Percentiles rank a stretch among this genome's conserved stretches.
Evolutionary conservation across 53 echinoderm and acorn worm species (phyloP).

Genomic region (Holothuria leucospilota): DNA sequence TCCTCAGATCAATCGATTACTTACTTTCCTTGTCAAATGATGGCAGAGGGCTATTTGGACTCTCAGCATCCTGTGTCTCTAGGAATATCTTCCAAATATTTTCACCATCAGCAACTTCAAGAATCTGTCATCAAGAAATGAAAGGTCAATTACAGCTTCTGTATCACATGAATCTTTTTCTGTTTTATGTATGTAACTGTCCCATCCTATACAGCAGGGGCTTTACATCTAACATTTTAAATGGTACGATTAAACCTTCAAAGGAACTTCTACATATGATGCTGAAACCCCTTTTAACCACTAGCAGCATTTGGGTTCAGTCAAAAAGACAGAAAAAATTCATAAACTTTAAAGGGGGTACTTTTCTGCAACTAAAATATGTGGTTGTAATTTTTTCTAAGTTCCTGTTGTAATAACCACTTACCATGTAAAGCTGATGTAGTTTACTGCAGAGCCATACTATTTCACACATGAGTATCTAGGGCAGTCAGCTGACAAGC

Average conservation of each 20-base stretch:
- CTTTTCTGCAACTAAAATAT: too few species aligned
- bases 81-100: conserved; percentile 89
- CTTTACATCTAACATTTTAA: neutral
- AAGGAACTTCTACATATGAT: neutral
- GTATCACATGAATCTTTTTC: neutral
- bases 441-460: too few species aligned
- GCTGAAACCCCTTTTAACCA: too few species aligned
- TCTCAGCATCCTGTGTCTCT: conserved; percentile 89
- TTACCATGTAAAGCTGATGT: too few species aligned
- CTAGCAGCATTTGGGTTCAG: too few species aligned
- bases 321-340: too few species aligned
- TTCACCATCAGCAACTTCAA: conserved; percentile 90
- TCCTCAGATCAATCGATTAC: neutral
- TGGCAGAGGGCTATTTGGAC: conserved; percentile 64
- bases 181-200: neutral
- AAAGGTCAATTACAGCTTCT: neutral
- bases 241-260: neutral
- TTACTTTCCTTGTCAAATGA: conserved; percentile 94
- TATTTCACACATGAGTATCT: too few species aligned
- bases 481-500: too few species aligned
- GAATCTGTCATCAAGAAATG: conserved; percentile 53
- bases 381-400: too few species aligned
- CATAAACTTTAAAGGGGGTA: too few species aligned
- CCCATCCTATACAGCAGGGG: neutral
- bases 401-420: too few species aligned